These are phyloP conservation scores for Saguinus imperator DNA, from an alignment of 2,113 vertebrate genomes.

Conservation along the genomic window DNA sequence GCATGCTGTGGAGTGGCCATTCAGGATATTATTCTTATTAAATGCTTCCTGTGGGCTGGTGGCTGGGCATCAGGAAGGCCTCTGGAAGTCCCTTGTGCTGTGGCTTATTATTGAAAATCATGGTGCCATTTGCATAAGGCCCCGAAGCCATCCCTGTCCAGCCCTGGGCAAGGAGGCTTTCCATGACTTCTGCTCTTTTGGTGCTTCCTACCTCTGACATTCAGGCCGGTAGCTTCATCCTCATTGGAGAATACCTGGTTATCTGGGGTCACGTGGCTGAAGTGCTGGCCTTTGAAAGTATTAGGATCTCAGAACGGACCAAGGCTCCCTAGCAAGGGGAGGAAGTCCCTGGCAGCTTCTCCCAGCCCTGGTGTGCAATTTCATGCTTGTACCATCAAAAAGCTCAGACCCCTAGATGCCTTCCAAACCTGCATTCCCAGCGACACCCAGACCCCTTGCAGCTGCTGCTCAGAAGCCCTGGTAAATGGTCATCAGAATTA, in stretches of 20 bases:
- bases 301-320: neutral
- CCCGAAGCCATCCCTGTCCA: neutral
- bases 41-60: constrained; percentile 92
- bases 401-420: neutral
- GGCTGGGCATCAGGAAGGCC: constrained; percentile 82
- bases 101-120: constrained; percentile 74
- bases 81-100: constrained; percentile 60
- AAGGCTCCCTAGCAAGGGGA: neutral
- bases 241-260: neutral
- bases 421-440: fast-evolving
- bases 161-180: constrained; percentile 68
- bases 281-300: neutral
- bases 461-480: fast-evolving
- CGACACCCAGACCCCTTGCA: neutral
- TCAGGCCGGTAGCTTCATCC: neutral
- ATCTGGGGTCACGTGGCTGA: neutral
- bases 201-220: constrained; percentile 53
- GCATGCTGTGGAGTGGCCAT: constrained; percentile 87
- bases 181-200: neutral
- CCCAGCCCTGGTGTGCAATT: neutral
- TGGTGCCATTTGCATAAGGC: constrained; percentile 70
- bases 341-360: fast-evolving
- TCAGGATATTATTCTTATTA: constrained; percentile 92
- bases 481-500: neutral
- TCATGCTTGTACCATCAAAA: neutral